Conservation (phyloP, 2,888 invertebrate species). For the Drosophila neotestacea region DNA sequence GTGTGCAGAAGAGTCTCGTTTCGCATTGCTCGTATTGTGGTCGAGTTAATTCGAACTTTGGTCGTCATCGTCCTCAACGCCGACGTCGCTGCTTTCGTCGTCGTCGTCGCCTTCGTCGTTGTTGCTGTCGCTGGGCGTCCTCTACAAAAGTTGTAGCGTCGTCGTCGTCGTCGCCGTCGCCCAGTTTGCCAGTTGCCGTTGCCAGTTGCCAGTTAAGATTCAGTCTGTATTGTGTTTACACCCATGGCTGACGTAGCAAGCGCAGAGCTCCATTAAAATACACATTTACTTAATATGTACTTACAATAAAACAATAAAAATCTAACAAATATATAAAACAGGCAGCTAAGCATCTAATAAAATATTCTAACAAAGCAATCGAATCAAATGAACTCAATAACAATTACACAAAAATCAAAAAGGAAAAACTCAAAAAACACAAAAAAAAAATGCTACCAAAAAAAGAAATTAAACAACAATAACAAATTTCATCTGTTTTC, state of each 20-base stretch:
- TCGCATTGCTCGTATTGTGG: constrained; percentile 66
- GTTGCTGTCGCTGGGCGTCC: constrained; percentile 24
- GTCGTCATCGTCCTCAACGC: constrained; percentile 42
- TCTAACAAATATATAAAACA: constrained; percentile 9
- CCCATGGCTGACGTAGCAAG: constrained; percentile 82
- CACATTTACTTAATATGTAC: constrained; percentile 51
- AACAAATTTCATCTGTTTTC: constrained; percentile 43
- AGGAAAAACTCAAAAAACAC: neutral
- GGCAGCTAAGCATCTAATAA: neutral
- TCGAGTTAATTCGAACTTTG: constrained; percentile 77
- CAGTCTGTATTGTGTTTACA: constrained; percentile 84
- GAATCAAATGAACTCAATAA: constrained; percentile 5
- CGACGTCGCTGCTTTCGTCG: constrained; percentile 24
- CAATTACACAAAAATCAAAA: neutral
- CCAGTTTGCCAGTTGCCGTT: constrained; percentile 31
- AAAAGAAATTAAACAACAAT: constrained; percentile 20
- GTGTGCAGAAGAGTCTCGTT: constrained; percentile 38
- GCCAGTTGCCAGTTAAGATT: constrained; percentile 68
- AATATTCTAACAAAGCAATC: constrained; percentile 7
- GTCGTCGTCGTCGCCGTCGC: constrained; percentile 40
- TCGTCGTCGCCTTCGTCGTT: constrained; percentile 28
- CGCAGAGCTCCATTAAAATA: constrained; percentile 61
- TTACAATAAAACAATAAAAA: constrained; percentile 54
- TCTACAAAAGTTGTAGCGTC: constrained; percentile 25
- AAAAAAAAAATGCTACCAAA: constrained; percentile 19